Evolutionary conservation across 2,888 invertebrate genomes (phyloP).

Genomic region (Liodrosophila aerea): DNA sequence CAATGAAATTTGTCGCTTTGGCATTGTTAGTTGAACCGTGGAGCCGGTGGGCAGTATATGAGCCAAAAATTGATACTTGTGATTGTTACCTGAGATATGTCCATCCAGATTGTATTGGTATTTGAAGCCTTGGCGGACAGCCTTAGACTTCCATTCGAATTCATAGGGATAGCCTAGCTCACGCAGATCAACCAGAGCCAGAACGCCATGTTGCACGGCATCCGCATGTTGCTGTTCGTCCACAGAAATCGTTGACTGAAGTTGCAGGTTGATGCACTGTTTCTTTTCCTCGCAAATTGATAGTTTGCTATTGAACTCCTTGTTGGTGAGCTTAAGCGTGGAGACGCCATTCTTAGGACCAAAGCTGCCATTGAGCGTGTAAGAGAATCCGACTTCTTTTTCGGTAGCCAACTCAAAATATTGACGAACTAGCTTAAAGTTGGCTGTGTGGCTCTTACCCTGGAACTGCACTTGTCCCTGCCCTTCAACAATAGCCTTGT

Average conservation of each 20-base stretch:
- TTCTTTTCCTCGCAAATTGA: conserved; percentile 91
- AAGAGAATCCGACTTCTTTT: conserved; percentile 86
- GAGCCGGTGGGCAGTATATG: conserved; percentile 86
- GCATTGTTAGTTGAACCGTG: conserved; percentile 86
- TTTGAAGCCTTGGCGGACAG: conserved; percentile 85
- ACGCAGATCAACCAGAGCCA: conserved; percentile 87
- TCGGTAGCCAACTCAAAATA: conserved; percentile 84
- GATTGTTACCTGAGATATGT: conserved; percentile 87
- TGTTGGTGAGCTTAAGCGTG: conserved; percentile 88
- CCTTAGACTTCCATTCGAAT: conserved; percentile 87
- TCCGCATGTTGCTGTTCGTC: conserved; percentile 64
- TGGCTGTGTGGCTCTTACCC: conserved; percentile 87
- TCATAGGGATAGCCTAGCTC: conserved; percentile 89
- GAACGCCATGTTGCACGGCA: conserved; percentile 85
- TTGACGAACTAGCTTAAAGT: conserved; percentile 89
- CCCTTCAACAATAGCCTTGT: conserved; percentile 89
- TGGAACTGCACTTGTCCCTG: conserved; percentile 88
- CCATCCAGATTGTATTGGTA: conserved; percentile 87
- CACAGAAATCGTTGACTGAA: conserved; percentile 68
- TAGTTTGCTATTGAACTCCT: conserved; percentile 87
- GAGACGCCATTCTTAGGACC: conserved; percentile 87
- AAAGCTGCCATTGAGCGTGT: conserved; percentile 87
- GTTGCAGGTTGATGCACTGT: conserved; percentile 89
- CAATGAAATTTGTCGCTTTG: conserved; percentile 86
- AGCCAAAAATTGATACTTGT: conserved; percentile 88